These are phyloP conservation scores for Pedionomus torquatus DNA, from an alignment of 2,113 vertebrate species.

Conservation along the genomic window DNA sequence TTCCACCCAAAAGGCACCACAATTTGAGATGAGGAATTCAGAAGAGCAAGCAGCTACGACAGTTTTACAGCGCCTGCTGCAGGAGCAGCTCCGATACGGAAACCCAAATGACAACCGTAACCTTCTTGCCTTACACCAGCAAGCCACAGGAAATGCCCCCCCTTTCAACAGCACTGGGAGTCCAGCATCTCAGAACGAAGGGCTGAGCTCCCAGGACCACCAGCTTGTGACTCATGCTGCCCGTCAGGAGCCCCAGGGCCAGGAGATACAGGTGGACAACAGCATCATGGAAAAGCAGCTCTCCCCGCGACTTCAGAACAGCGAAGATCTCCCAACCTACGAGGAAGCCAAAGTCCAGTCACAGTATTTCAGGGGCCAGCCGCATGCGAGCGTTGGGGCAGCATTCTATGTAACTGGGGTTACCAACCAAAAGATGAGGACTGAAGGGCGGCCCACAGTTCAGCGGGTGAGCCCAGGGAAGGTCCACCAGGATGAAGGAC, in stretches of 20 bases:
- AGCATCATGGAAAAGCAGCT: constrained; percentile 91
- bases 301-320: constrained; percentile 82
- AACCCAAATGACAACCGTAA: constrained; percentile 88
- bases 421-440: constrained; percentile 91
- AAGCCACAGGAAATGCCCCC: constrained; percentile 80
- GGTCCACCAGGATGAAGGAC: constrained; percentile 96
- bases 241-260: constrained; percentile 97
- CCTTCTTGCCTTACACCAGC: constrained; percentile 89
- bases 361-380: constrained; percentile 93
- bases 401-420: constrained; percentile 94
- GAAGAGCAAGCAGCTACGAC: constrained; percentile 91
- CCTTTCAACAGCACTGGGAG: constrained; percentile 76
- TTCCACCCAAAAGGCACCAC: constrained; percentile 83
- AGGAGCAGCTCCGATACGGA: constrained; percentile 97
- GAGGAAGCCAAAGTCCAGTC: constrained; percentile 99
- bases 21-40: constrained; percentile 93
- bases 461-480: constrained; percentile 89
- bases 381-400: constrained; percentile 84
- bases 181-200: constrained; percentile 76
- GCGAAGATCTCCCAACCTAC: constrained; percentile 93
- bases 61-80: constrained; percentile 96
- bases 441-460: constrained; percentile 90
- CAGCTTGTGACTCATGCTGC: constrained; percentile 89
- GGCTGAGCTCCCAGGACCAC: constrained; percentile 86
- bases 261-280: constrained; percentile 95